Conservation (phyloP, 1,140 invertebrate genomes). For the Drosophila neocordata region DNA sequence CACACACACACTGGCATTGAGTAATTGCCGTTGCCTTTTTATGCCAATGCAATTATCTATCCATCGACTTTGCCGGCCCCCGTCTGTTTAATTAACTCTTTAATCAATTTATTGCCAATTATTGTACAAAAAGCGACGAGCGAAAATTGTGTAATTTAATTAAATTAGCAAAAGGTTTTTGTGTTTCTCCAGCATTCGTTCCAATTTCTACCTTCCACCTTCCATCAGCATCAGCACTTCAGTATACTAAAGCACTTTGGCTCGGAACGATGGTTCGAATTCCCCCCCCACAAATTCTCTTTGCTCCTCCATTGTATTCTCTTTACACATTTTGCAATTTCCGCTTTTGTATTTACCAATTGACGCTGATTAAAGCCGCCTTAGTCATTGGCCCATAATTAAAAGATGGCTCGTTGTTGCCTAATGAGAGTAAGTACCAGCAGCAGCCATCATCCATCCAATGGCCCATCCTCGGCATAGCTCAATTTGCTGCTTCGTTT, state of each 20-base stretch:
- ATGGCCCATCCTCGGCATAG: slow-evolving; percentile 7
- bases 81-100: slow-evolving; percentile 75
- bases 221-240: not conserved
- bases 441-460: not conserved
- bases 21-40: slow-evolving; percentile 23
- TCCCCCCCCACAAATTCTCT: not conserved
- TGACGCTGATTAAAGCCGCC: slow-evolving; percentile 74
- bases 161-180: slow-evolving; percentile 79
- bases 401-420: slow-evolving; percentile 55
- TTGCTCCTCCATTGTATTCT: not conserved
- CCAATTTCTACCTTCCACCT: not conserved
- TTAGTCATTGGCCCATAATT: slow-evolving; percentile 72
- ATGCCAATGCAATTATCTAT: slow-evolving; percentile 71
- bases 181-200: slow-evolving; percentile 46
- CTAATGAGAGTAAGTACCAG: slow-evolving; percentile 53
- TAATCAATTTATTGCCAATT: slow-evolving; percentile 80
- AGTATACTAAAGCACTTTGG: slow-evolving; percentile 1
- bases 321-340: slow-evolving; percentile 62
- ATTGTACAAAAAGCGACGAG: slow-evolving; percentile 73
- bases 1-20: slow-evolving; percentile 10
- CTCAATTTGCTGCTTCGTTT: slow-evolving; percentile 10
- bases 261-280: not conserved
- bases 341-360: slow-evolving; percentile 77
- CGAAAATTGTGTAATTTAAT: slow-evolving; percentile 78
- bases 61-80: slow-evolving; percentile 19